Evolutionary conservation across 2,113 vertebrate species (phyloP).

Genomic region (Uria aalge): DNA sequence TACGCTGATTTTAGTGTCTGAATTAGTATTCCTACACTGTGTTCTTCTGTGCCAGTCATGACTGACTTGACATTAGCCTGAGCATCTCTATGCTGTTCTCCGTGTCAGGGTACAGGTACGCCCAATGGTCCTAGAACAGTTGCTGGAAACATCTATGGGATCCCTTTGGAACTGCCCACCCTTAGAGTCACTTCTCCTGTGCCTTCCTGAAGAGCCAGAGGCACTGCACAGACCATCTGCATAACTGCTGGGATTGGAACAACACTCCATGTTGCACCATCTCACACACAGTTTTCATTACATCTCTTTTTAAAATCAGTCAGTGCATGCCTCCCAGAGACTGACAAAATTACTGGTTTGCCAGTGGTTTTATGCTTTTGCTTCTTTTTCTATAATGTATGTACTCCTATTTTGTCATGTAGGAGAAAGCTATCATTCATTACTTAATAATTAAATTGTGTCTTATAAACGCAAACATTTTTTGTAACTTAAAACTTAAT

Average conservation of each 20-base stretch:
- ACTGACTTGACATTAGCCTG: neutral
- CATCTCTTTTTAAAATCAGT: neutral
- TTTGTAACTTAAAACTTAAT: neutral
- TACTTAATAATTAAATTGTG: neutral
- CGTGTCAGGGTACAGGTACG: neutral
- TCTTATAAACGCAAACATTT: fast-evolving
- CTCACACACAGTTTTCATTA: neutral
- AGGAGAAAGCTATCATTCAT: neutral
- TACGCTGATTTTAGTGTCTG: neutral
- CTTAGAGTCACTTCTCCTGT: neutral
- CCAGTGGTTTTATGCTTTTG: neutral
- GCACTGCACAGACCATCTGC: fast-evolving
- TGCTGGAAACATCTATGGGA: neutral
- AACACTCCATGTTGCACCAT: neutral
- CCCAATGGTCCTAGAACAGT: fast-evolving
- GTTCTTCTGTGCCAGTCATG: neutral
- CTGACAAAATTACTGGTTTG: neutral
- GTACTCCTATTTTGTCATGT: neutral
- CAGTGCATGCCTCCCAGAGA: neutral
- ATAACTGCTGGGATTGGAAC: neutral
- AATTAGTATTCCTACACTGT: neutral
- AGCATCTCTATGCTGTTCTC: neutral
- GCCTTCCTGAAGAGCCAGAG: neutral
- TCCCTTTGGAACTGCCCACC: neutral
- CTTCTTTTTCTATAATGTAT: neutral